phyloP scores from a whole-genome alignment of 2,888 invertebrate genomes.

The Habrosyne pyritoides region DNA sequence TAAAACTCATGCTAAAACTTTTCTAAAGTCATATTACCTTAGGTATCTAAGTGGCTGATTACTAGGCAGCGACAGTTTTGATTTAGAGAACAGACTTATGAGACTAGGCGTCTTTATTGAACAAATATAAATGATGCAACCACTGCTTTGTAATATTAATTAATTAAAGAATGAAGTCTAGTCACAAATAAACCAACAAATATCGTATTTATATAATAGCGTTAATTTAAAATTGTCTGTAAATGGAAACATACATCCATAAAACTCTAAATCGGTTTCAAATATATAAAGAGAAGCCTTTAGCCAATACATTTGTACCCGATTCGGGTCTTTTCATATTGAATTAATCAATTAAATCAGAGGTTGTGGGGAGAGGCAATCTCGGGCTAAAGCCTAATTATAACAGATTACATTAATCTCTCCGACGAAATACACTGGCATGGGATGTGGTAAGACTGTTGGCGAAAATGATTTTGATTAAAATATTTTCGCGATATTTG shows the following conservation, averaged over 20 bases:
- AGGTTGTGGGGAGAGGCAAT: slow-evolving; percentile 31
- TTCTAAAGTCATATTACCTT: not conserved
- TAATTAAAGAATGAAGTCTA: too few relatives aligned
- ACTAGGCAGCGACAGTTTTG: too few relatives aligned
- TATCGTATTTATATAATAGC: too few relatives aligned
- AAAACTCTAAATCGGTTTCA: not conserved
- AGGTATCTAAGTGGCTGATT: too few relatives aligned
- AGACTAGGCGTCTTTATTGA: too few relatives aligned
- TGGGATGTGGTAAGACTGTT: slow-evolving; percentile 15
- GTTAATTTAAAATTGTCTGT: not conserved
- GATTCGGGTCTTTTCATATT: slow-evolving; percentile 36
- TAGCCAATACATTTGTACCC: slow-evolving; percentile 6
- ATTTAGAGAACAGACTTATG: too few relatives aligned
- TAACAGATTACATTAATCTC: slow-evolving; percentile 48
- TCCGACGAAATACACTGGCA: slow-evolving; percentile 27
- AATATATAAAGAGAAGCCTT: not conserved
- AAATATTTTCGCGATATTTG: not conserved
- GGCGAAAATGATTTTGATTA: not conserved
- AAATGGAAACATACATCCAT: not conserved
- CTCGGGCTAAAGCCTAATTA: slow-evolving; percentile 45
- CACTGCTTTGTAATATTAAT: too few relatives aligned
- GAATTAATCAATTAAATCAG: slow-evolving; percentile 43
- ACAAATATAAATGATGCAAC: too few relatives aligned
- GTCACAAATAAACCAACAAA: too few relatives aligned
- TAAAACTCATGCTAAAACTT: not conserved